Base-by-base conservation (phyloP, 2,113 vertebrate species). In the Lepisosteus oculatus region DNA sequence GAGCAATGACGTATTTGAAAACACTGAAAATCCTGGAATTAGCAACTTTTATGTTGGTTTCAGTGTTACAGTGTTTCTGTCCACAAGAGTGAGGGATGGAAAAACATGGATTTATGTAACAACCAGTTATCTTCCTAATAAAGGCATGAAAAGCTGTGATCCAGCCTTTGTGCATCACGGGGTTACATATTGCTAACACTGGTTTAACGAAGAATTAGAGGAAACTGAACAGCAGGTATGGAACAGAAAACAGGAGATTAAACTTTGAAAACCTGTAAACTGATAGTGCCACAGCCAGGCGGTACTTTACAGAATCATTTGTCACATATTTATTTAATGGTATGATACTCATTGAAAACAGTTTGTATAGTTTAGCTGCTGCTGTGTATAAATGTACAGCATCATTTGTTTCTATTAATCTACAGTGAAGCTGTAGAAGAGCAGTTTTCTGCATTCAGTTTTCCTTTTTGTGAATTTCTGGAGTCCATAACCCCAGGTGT, bases 201-300 rank as follows among this genome's bases (percentile, higher is more conserved):
- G 17, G 29, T 42, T 55, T 55, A 61, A n/a, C 68, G 13, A 59
- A 70, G 44, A 57, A 56, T 70, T 61, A 61, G 68, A 70, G 54
- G 12, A 12, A 29, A 43, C 9, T n/a, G 14, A 14, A 8, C 68
- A 59, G 55, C 68, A 70, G 56, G 61, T 61, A 55, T 66, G 64
- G 2, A 13, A n/a, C 44, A n/a, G 13, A 7, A 47, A 44, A 47
- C 14, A 13, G 12, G 14, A 67, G 7, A 4, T 67, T 45, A 55
- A 67, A 7, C 47, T 6, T 51, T 51, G 47, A 64, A 71, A 70
- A 67, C 73, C 78, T 76, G 72, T 74, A 73, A 76, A 67, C 87
- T 90, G 84, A 89, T 88, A 89, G 88, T 90, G 86, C 82, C 89
- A 79, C 79, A 76, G 78, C 67, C 61, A 67, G 68, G 77, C 71